Conservation (phyloP, 2,888 invertebrate species). For the Chydorus sphaericus region DNA sequence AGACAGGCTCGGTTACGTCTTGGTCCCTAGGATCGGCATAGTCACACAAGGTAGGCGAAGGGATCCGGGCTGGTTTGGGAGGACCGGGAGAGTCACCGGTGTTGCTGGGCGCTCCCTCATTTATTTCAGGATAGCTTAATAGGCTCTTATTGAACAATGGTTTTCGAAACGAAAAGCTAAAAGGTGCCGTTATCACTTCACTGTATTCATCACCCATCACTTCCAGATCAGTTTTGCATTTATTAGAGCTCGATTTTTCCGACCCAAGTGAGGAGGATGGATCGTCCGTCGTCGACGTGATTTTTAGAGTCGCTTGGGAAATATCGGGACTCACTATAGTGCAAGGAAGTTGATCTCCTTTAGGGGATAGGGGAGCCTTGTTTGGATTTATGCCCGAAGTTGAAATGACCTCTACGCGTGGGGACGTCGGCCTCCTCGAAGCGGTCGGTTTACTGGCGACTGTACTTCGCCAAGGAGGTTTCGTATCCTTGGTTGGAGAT, state of each 20-base stretch:
- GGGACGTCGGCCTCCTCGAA: background rate
- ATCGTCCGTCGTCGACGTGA: no score
- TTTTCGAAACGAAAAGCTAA: constrained; percentile 11
- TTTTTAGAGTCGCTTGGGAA: no score
- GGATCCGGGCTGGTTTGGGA: background rate
- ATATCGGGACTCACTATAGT: no score
- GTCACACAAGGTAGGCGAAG: background rate
- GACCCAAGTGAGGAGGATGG: no score
- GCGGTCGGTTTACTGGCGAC: background rate
- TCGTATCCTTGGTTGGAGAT: background rate
- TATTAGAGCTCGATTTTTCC: no score
- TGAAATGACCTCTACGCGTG: no score
- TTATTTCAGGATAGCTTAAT: no score
- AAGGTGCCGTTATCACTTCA: constrained; percentile 5
- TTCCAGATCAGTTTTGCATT: background rate
- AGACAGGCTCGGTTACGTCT: background rate
- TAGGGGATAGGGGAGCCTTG: no score
- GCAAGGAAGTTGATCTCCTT: no score
- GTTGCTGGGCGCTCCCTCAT: no score
- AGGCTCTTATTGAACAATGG: constrained; percentile 3
- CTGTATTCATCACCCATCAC: background rate
- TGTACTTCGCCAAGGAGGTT: constrained; percentile 10
- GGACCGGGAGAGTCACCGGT: no score
- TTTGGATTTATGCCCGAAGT: no score
- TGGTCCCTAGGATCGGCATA: constrained; percentile 10